phyloP scores from a whole-genome alignment of 2,797 vertebrate species.

The Valencia hispanica region DNA sequence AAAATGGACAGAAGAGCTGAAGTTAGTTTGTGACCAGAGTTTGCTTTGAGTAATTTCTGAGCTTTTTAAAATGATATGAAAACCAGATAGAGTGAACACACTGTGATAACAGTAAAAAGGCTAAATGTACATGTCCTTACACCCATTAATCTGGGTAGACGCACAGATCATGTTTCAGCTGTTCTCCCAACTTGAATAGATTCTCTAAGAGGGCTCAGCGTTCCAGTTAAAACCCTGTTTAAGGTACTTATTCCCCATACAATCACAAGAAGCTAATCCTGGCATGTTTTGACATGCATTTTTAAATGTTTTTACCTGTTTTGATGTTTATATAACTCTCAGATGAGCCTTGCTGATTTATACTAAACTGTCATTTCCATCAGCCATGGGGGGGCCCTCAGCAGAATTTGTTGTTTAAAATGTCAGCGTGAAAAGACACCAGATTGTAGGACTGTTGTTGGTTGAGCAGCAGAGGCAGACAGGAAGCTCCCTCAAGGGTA shows the following conservation, averaged over 20 bases:
- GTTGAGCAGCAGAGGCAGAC: slow-evolving; percentile 13
- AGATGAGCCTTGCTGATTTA: slow-evolving; percentile 36
- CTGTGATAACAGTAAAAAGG: not conserved
- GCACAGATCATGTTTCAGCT: slow-evolving; percentile 20
- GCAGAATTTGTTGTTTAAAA: slow-evolving; percentile 52
- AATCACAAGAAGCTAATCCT: not conserved
- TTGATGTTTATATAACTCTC: not conserved
- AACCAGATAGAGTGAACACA: slow-evolving; percentile 3
- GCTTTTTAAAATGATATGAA: slow-evolving; percentile 23
- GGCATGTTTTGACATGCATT: not conserved
- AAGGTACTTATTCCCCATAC: slow-evolving; percentile 12
- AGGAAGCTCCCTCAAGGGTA: slow-evolving; percentile 52
- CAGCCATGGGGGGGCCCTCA: slow-evolving; percentile 31
- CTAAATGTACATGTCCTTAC: not conserved
- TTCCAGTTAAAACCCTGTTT: slow-evolving; percentile 31
- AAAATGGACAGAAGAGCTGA: slow-evolving; percentile 19
- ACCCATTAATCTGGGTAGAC: not conserved
- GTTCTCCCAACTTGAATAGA: slow-evolving; percentile 31
- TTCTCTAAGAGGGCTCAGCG: slow-evolving; percentile 14
- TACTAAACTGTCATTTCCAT: slow-evolving; percentile 29
- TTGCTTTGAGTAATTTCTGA: slow-evolving; percentile 14
- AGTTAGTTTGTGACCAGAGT: slow-evolving; percentile 41
- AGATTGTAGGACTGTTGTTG: slow-evolving; percentile 26
- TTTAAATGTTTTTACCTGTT: not conserved
- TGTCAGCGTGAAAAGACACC: slow-evolving; percentile 44